Base-by-base conservation (phyloP, 2,113 vertebrate species). In the Procavia capensis region DNA sequence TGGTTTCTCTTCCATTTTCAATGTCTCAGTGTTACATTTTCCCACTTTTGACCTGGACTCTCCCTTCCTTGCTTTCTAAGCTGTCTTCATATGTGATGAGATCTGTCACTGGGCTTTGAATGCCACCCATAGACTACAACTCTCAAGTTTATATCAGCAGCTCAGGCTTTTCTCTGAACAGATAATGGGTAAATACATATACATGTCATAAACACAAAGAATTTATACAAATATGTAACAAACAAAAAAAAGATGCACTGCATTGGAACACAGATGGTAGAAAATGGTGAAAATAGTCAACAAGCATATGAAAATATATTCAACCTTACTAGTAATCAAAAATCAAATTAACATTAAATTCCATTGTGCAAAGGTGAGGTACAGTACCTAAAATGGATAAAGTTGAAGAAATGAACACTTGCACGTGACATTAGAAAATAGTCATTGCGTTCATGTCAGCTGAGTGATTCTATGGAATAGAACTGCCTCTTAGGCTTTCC, bases 311-410 rank as follows among this genome's bases (percentile, higher is more conserved):
- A 68, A 96, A 90, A 80, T 79, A 74, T 66, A 24, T 45, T 83
- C 16, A n/a, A 57, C 6, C 6, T 85, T 29, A 66, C 20, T 85
- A 43, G 36, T 39, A 91, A 81, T 78, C 16, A 88, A 57, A 91
- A 85, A 61, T 81, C 0, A 36, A 78, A 59, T 88, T 47, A 96
- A 85, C 85, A 66, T 6, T 89, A 57, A 86, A 61, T 84, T 85
- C 9, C 9, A 66, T 34, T 59, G 17, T n/a, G 10, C 16, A 85
- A 50, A 93, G 45, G 79, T 74, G 25, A 89, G 82, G 74, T 68
- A 50, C 27, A 74, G 54, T 19, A 11, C 24, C 75, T 79, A n/a
- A 61, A 43, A 54, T 75, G 47, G 91, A 9, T 90, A 47, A 57
- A 74, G 25, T 76, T 91, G 90, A 85, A 72, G 9, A 92, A 79